Base-by-base conservation (phyloP, 2,888 invertebrate species). In the Drosophila subsilvestris region DNA sequence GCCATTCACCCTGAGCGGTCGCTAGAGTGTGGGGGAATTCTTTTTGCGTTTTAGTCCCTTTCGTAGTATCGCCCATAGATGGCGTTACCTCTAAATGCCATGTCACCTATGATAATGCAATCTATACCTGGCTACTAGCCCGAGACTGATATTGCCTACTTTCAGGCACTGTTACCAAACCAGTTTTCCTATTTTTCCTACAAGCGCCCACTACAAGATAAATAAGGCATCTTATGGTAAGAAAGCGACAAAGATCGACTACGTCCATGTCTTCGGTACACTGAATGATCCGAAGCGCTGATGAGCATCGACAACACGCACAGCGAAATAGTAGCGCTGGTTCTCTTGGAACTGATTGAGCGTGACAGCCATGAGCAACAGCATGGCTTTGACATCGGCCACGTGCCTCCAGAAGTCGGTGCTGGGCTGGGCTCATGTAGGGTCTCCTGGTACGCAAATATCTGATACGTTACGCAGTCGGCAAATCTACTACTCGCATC, bases 301-400 rank as follows among this genome's bases (percentile, higher is more conserved):
- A 92, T 95, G 95, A 32, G 95, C 93, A 90, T 98, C 98, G 0
- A 98, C 95, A 1, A 98, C 98, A 80, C 98, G 94, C 1, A 98
- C 98, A 2, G 98, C 97, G 91, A 98, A 98, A 91, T 97, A 97
- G 92, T 98, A 98, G 88, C 96, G 96, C 91, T 96, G 92, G 44
- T 98, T 98, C 81, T 96, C 96, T 89, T 96, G 95, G 91, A 98
- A 98, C 92, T 97, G 97, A 1, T 97, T 97, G 43, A 98, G 92
- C 0, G 98, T 98, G 79, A 98, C 98, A 0, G 98, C 98, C 98
- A 99, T 99, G 0, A 98, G 98, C 67, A 98, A 91, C 0, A 96
- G 95, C 86, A 98, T 93, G 0, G 98, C 97, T 92, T 97, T 96
- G 0, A 98, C 97, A 91, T 98, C 98, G 2, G 98, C 98, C 59